Evolutionary conservation across 2,888 invertebrate species (phyloP), one percentile per base, ranked within the genome.

Genomic region (Clistopyga incitator): DNA sequence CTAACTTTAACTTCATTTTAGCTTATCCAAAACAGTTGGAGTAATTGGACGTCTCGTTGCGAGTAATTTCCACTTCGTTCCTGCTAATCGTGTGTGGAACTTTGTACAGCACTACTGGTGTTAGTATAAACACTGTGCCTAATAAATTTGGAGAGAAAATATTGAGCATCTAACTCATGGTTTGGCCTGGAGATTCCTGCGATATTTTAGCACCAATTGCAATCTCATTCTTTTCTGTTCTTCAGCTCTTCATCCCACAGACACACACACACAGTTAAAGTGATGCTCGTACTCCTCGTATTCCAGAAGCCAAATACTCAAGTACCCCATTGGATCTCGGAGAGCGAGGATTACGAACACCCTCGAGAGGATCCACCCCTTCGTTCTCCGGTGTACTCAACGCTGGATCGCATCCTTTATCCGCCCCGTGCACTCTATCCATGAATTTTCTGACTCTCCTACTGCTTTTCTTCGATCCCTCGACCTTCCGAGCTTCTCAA

Each of bases 271-370:
- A 18, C 11, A 42, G 20, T 1, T 11, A 59, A 20, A 81, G 18
- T 18, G 70, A 54, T 42, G 23, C 25, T 29, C 59, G 42, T 71
- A 23, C 54, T 78, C 54, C 59, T 42, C 67, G n/a, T 59, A 68
- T 34, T 52, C 47, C 74, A 38, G 64, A 83, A 85, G 81, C 79
- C 86, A 84, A 82, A 84, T 87, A 87, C 87, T 10, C 10, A 38
- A 38, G 38, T 38, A 38, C 38, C 10, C 10, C 87, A 90, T 89
- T 88, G 88, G 87, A 74, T 84, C 87, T 88, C 86, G 84, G 86
- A 90, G 86, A 90, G 85, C 87, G 70, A 85, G 89, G 87, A 90
- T 90, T 90, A 90, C 87, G 76, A 88, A 84, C 82, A 83, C 78
- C 47, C 75, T 81, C 80, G 67, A 68, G 79, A 80, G 78, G 38